Percentiles rank a stretch among this genome's conserved stretches.
Conservation (phyloP, 92 coral and sea anemone genomes). For the Desmophyllum pertusum region DNA sequence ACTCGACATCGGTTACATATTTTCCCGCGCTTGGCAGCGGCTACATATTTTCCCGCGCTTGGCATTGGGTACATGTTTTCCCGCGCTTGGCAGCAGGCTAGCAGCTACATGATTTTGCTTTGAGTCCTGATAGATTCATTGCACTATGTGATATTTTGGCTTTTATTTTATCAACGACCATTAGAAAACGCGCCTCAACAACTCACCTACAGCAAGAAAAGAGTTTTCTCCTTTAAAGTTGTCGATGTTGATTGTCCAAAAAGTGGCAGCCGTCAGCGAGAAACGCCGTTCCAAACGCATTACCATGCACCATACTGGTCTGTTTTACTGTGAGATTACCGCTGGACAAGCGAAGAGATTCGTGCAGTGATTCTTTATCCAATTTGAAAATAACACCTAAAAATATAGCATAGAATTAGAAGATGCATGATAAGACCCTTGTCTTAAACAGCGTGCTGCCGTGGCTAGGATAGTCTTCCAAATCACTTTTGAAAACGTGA, state of each 20-base stretch:
- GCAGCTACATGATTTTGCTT: too few species aligned
- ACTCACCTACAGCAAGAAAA: constrained; percentile 82
- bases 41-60: too few species aligned
- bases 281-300: constrained; percentile 78
- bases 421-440: too few species aligned
- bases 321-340: constrained; percentile 71
- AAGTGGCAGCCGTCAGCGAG: constrained; percentile 86
- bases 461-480: too few species aligned
- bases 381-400: constrained; percentile 83
- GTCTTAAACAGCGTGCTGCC: too few species aligned
- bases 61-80: too few species aligned
- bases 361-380: constrained; percentile 71
- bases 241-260: constrained; percentile 72
- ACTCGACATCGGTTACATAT: too few species aligned
- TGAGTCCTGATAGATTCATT: too few species aligned
- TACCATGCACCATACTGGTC: constrained; percentile 60
- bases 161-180: not conserved
- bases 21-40: too few species aligned
- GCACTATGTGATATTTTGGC: not conserved
- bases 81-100: too few species aligned
- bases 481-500: too few species aligned
- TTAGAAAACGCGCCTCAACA: not conserved
- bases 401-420: not conserved
- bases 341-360: constrained; percentile 62
- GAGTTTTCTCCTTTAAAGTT: constrained; percentile 70